These are phyloP conservation scores for Spheniscus humboldti DNA, from an alignment of 2,797 vertebrate genomes.

Conservation along the genomic window DNA sequence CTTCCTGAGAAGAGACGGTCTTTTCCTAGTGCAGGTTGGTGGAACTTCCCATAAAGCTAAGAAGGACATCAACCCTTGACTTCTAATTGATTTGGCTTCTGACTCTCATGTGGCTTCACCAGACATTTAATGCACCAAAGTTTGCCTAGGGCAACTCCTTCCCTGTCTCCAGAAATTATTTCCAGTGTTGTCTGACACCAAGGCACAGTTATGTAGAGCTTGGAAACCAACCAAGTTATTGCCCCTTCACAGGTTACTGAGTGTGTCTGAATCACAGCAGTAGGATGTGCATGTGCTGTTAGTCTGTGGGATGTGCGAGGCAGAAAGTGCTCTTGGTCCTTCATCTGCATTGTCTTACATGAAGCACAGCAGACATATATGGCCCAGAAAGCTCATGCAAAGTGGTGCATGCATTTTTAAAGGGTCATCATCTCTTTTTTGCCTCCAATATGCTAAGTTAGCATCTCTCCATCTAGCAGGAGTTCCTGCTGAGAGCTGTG, in stretches of 20 bases:
- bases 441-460: not conserved
- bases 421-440: not conserved
- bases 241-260: not conserved
- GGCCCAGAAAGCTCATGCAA: not conserved
- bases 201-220: not conserved
- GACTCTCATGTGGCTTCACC: not conserved
- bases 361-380: not conserved
- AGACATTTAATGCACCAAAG: not conserved
- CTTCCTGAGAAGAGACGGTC: not conserved
- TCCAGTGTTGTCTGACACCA: not conserved
- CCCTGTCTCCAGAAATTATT: not conserved
- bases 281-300: not conserved
- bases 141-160: not conserved
- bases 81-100: not conserved
- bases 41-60: not conserved
- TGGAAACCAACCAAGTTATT: not conserved
- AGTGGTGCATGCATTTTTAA: accelerated
- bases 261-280: not conserved
- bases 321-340: not conserved
- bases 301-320: not conserved
- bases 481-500: not conserved
- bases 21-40: not conserved
- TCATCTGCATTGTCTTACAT: not conserved
- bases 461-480: accelerated
- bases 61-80: not conserved